Evolutionary conservation across 2,888 invertebrate species (phyloP).

Genomic region (Drosophila paranaensis): DNA sequence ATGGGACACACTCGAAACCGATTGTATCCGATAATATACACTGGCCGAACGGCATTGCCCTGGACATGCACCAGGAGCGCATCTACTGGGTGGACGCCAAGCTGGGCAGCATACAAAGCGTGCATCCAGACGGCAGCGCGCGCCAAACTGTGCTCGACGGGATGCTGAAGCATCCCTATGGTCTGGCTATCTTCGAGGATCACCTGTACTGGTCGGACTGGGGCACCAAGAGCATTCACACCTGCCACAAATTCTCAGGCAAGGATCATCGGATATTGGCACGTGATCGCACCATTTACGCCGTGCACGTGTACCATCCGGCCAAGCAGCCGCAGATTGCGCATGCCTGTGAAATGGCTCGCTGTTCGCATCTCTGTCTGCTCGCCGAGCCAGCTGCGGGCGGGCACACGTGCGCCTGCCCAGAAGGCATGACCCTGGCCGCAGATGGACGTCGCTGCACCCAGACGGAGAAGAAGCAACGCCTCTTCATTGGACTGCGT

Average conservation of each 20-base stretch:
- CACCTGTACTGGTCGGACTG: slow-evolving; percentile 96
- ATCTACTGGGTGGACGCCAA: slow-evolving; percentile 96
- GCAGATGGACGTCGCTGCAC: slow-evolving; percentile 87
- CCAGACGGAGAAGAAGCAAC: slow-evolving; percentile 84
- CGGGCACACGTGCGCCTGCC: slow-evolving; percentile 90
- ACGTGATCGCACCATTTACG: slow-evolving; percentile 85
- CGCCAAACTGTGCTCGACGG: slow-evolving; percentile 87
- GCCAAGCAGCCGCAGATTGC: slow-evolving; percentile 86
- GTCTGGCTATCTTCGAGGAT: slow-evolving; percentile 94
- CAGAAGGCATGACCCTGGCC: slow-evolving; percentile 88
- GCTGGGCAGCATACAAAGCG: slow-evolving; percentile 88
- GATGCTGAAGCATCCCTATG: slow-evolving; percentile 92
- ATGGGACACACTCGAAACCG: slow-evolving; percentile 88
- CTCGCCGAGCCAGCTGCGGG: slow-evolving; percentile 86
- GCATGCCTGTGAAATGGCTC: slow-evolving; percentile 88
- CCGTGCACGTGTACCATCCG: slow-evolving; percentile 91
- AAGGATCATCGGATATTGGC: slow-evolving; percentile 87
- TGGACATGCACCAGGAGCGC: slow-evolving; percentile 91
- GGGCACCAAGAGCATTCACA: slow-evolving; percentile 90
- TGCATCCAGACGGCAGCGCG: slow-evolving; percentile 88
- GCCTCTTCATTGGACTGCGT: slow-evolving; percentile 86
- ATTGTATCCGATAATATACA: slow-evolving; percentile 88
- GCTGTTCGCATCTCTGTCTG: slow-evolving; percentile 92
- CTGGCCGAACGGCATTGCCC: slow-evolving; percentile 94
- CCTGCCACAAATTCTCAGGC: slow-evolving; percentile 91